Evolutionary conservation across 2,113 vertebrate species (phyloP), one percentile per base, ranked within the genome.

Genomic region (Callorhinus ursinus): DNA sequence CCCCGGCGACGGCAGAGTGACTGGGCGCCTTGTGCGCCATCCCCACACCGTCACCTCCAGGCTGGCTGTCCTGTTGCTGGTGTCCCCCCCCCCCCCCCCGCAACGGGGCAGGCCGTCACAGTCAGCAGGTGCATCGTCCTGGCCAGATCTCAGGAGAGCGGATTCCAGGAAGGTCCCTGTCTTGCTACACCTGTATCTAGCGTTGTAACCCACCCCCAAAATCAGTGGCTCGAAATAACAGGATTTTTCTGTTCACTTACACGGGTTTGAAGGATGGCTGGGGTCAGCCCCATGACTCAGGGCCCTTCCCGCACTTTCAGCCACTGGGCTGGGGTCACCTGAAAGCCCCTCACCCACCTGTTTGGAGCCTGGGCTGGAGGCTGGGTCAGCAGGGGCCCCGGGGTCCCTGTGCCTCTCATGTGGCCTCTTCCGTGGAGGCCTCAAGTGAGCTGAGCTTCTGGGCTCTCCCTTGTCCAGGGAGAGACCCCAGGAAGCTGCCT

Each of bases 221-320:
- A 82, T 12, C 9, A 26, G 8, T 19, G 39, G 39, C 80, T 76
- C 2, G 1, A 65, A 22, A 71, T 51, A 22, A 63, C 59, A 59
- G n/a, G 2, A 15, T 49, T n/a, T 71, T 39, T 22, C 74, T 5
- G 0, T 82, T 46, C 18, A 10, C 6, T 31, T 22, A 28, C 31
- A 2, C 6, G 19, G 61, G 19, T 57, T 46, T 71, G 31, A 49
- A 51, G 59, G 24, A n/a, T 18, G 36, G 46, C 22, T 5, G 18
- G 46, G 55, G 36, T 51, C 42, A 59, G 86, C 24, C 2, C 8
- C 18, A 57, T 3, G 9, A 33, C 22, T 26, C 24, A 0, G n/a
- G 39, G 39, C 22, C 28, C 51, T n/a, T 63, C 61, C 2, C 5
- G 19, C 24, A 28, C 26, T 49, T 89, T 12, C 7, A 22, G 19